Conservation (phyloP, 2,113 vertebrate genomes). For the Prietella phreatophila region DNA sequence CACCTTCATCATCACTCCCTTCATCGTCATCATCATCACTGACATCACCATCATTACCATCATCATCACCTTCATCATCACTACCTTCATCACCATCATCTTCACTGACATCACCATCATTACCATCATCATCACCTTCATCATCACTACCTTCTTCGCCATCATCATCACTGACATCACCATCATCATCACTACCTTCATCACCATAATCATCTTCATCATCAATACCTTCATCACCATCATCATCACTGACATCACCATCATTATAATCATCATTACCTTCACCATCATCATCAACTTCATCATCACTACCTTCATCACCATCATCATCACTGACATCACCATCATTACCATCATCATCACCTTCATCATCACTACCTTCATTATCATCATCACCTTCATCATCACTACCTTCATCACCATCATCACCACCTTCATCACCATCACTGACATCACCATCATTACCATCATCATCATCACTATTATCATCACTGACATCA, state of each 20-base stretch:
- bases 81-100: background rate
- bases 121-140: background rate
- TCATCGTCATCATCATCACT: background rate
- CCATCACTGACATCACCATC: too few species aligned
- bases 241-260: background rate
- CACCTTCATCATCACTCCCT: background rate
- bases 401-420: background rate
- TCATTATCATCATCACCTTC: background rate
- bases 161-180: background rate
- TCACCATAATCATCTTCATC: background rate
- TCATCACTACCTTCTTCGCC: constrained; percentile 4
- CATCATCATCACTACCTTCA: background rate
- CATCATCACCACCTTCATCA: background rate
- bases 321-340: background rate
- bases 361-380: too few species aligned
- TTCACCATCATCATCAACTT: background rate
- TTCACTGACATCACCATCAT: background rate
- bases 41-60: background rate
- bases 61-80: background rate
- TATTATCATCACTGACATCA: background rate
- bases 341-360: background rate
- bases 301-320: background rate
- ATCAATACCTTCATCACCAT: too few species aligned
- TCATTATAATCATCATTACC: background rate
- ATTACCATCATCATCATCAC: background rate